Base-by-base conservation (phyloP, 2,888 invertebrate species). In the Lepidocyrtoides sp. region DNA sequence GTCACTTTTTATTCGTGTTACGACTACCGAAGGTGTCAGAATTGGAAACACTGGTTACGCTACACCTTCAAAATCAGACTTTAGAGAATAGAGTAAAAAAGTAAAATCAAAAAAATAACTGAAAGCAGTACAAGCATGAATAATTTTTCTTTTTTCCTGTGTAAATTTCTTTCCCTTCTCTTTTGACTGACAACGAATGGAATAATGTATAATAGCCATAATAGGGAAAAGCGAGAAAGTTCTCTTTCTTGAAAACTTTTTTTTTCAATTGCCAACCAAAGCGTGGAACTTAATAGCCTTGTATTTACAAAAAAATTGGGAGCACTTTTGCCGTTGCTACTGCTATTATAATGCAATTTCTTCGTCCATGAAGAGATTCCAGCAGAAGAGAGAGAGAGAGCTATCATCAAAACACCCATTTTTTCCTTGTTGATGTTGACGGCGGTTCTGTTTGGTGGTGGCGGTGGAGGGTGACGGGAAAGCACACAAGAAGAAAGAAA, bases 231-330 rank as follows among this genome's bases (percentile, higher is more conserved):
- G 75, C 29, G 60, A 10, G 26, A 44, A 82, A 66, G 26, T 83
- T 63, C 66, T 63, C 54, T 14, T 79, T 87, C 10, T 87, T 87
- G 87, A 81, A 87, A 87, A 66, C 51, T 72, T 89, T 69, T 82
- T 72, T 82, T 89, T 89, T 87, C 88, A 89, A 89, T 89, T 89
- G 82, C 54, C 87, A 66, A 79, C 66, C 26, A 44, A 83, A 66
- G 29, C 60, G 44, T 72, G 83, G n/a, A 51, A 48, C 48, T 63
- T 51, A 86, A 77, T 54, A 84, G 69, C 44, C 51, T 20, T 66
- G 83, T 66, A 66, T 83, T 83, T 66, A 63, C 60, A 20, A 72
- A 23, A 69, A 75, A 75, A 36, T 72, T 3, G 60, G 44, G 26
- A 75, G 14, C 75, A 75, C 1, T 20, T 2, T 26, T 63, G 26